These are phyloP conservation scores for Melopsittacus undulatus DNA, from an alignment of 2,797 vertebrate genomes.

Conservation along the genomic window DNA sequence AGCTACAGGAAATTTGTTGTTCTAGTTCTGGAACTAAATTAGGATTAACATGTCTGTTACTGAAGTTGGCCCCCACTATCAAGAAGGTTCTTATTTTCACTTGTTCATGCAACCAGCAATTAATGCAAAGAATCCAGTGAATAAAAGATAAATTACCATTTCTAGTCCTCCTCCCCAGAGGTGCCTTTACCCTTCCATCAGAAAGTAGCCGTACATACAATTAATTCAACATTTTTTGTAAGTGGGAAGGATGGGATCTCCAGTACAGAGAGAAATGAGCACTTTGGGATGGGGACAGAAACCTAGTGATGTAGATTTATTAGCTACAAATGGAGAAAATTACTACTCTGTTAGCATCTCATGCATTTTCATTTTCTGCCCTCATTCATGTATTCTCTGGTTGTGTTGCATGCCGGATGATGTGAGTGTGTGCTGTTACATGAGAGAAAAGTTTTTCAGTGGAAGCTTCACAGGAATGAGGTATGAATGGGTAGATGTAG, in stretches of 20 bases:
- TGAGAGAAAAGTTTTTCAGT: not conserved
- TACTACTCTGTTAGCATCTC: not conserved
- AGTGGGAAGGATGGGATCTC: not conserved
- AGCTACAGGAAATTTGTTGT: not conserved
- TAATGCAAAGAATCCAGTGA: not conserved
- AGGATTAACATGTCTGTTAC: not conserved
- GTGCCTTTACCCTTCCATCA: not conserved
- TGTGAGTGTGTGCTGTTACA: fast-evolving
- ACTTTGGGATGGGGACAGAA: not conserved
- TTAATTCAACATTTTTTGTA: not conserved
- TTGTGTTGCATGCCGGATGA: fast-evolving
- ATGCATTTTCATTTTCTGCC: not conserved
- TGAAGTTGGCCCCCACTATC: not conserved
- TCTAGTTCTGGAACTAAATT: not conserved
- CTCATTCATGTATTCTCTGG: not conserved
- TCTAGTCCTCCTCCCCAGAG: not conserved
- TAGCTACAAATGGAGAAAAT: not conserved
- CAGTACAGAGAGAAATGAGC: not conserved
- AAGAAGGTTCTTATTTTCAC: not conserved
- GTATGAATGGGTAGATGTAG: not conserved
- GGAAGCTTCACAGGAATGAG: not conserved
- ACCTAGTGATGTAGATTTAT: not conserved
- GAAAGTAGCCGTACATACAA: not conserved
- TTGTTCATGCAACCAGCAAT: not conserved
- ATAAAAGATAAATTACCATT: slow-evolving; percentile 7